These are phyloP conservation scores for Hetaerina titia DNA, from an alignment of 2,888 invertebrate species.

Conservation along the genomic window DNA sequence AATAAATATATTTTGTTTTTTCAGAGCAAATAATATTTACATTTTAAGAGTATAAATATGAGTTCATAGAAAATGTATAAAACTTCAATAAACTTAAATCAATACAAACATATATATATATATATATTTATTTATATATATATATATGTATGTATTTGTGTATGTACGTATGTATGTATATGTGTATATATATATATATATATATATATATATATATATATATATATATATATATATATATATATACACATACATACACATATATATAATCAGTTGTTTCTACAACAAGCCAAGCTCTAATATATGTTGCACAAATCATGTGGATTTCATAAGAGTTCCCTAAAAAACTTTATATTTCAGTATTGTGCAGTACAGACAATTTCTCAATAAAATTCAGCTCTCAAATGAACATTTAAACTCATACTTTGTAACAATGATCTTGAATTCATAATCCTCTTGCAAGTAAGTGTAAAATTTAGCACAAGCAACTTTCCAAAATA, in stretches of 20 bases:
- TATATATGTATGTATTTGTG: no score
- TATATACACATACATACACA: no score
- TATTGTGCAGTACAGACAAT: neutral
- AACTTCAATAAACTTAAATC: neutral
- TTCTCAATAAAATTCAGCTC: neutral
- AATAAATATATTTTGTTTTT: neutral
- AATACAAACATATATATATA: neutral
- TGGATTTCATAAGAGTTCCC: neutral
- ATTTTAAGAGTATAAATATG: neutral
- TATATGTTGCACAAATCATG: neutral
- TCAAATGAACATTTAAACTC: neutral
- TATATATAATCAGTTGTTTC: neutral
- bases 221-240: no score
- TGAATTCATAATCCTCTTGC: conserved; percentile 9
- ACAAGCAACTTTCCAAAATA: conserved; percentile 45
- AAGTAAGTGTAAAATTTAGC: conserved; percentile 36
- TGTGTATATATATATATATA: no score
- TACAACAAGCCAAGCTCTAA: neutral
- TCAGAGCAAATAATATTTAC: neutral
- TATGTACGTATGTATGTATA: no score
- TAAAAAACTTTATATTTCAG: neutral
- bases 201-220: no score
- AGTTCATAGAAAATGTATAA: conserved; percentile 5
- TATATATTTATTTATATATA: no score
- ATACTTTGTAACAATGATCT: conserved; percentile 18